Base-by-base conservation (phyloP, 64 coral and sea anemone genomes). In the Montipora efflorescens region DNA sequence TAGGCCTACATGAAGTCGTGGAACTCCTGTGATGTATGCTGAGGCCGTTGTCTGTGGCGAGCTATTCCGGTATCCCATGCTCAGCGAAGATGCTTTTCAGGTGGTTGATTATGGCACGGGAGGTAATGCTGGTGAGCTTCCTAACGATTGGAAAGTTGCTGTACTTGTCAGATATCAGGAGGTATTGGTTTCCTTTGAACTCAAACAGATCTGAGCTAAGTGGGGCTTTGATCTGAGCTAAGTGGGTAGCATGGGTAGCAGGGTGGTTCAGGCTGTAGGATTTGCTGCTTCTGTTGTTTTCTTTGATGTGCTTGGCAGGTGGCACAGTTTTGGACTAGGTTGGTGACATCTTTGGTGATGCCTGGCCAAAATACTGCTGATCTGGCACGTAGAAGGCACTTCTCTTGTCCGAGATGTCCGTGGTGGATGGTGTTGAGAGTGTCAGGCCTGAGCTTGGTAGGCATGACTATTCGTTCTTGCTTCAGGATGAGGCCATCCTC, bases 281-380 rank as follows among this genome's bases (percentile, higher is more conserved):
- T 92, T 74, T 51, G 44, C 62, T 89, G 89, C 52, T 92, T 96
- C 16, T 92, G 90, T 8, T 64, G 47, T 66, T 89, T 72, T 59
- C 19, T 64, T 88, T 92, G 94, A 49, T 95, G 61, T 83, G 59
- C 92, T 69, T 95, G 82, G 77, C 94, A 92, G 21, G 90, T 47
- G 50, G 3, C 74, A 82, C 77, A 55, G 52, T 55, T 55, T 55
- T 55, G 52, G 2, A 55, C 52, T 16, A 92, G 81, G 47, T 64
- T 85, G 48, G 71, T 83, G 19, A 88, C 62, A 79, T 95, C 94
- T 78, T 72, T 81, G 47, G 87, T 90, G 45, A 95, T 95, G 51
- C 87, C 93, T 83, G 93, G 94, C 94, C 88, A 95, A 77, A 95
- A 91, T 68, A 90, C 94, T n/a, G 68, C 62, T 48, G 84, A 45